Base-by-base conservation (phyloP, 1,140 invertebrate genomes). In the Oncopodura yosiiana region DNA sequence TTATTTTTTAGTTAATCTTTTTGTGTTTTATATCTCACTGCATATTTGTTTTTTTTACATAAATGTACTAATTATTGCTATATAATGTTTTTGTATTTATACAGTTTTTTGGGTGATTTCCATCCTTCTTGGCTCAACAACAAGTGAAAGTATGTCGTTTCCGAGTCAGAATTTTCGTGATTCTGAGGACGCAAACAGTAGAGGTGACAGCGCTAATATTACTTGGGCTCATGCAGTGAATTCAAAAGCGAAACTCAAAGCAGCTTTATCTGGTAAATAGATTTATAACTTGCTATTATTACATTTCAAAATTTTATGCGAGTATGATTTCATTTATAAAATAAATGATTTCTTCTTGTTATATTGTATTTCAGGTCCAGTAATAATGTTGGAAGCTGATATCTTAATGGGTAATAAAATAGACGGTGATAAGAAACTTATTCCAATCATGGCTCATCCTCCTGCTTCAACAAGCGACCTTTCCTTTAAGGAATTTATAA, bases 311-410 rank as follows among this genome's bases (percentile, higher is more conserved):
- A n/a, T n/a, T n/a, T n/a, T n/a, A n/a, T n/a, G n/a, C n/a, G n/a
- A n/a, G n/a, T n/a, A n/a, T n/a, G n/a, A n/a, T n/a, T n/a, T n/a
- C 6, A 4, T 19, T 54, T 43, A 24, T 45, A 11, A 34, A 49
- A 52, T 50, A 26, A 1, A 29, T 5, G n/a, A 19, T 26, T 45
- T 8, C 8, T 26, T 45, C 5, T 42, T 30, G 30, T 30, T 27
- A 49, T 30, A 42, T 57, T 51, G 34, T 36, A 21, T 68, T 70
- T 39, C 66, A 84, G 81, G 69, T 52, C 69, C 78, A 34, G 70
- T 82, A 23, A 79, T 83, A 69, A 91, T 94, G 83, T 73, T 95
- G 45, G 89, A 94, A 74, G 88, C 83, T 1, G 89, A 94, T 69
- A 79, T 94, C 12, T 75, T 82, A n/a, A 62, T 87, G 32, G 86